Conservation (phyloP, 2,113 vertebrate genomes). For the Alethe diademata region DNA sequence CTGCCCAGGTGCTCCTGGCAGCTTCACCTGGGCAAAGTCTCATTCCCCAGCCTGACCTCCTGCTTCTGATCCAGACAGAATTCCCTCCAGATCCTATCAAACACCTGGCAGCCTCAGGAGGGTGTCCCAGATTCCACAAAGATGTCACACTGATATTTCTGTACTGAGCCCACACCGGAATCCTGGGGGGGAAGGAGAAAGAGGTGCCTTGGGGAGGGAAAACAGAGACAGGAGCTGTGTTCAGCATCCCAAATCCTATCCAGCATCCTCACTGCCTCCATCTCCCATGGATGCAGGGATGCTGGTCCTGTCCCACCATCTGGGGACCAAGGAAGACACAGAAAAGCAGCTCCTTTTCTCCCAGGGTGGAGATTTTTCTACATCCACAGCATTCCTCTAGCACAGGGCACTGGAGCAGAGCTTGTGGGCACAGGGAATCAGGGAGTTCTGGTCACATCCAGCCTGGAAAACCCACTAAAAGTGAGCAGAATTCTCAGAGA, state of each 20-base stretch:
- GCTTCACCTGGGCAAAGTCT: neutral
- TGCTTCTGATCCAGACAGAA: neutral
- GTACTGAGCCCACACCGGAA: rapidly evolving
- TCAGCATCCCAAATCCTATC: neutral
- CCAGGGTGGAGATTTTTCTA: neutral
- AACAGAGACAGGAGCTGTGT: neutral
- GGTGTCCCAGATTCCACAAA: neutral
- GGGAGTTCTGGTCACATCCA: neutral
- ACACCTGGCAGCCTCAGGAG: neutral
- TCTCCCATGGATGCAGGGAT: neutral
- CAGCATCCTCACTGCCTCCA: neutral
- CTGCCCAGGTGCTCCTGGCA: neutral
- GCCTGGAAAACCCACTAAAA: neutral
- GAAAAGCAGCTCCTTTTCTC: neutral
- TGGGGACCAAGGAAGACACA: neutral
- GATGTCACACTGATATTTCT: neutral
- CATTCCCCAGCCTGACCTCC: neutral
- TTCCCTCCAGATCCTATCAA: neutral
- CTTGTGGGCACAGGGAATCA: rapidly evolving
- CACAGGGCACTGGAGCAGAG: neutral
- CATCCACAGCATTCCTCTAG: neutral
- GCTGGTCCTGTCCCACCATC: neutral
- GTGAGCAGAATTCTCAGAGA: neutral
- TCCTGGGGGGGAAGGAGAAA: neutral
- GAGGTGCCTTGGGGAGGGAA: neutral